These are phyloP conservation scores for Rattus norvegicus DNA, from an alignment of 2,113 vertebrate genomes.

Conservation along the genomic window GRCr8 NC_086021.1:81120501-81121000, in stretches of 20 bases:
- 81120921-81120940: neutral
- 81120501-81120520: neutral
- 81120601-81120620: neutral
- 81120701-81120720: neutral
- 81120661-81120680: neutral
- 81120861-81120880: neutral
- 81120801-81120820: neutral
- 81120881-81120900: neutral
- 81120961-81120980: neutral
- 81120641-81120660: too few relatives aligned
- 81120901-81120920: neutral
- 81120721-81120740: neutral
- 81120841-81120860: neutral
- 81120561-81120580: neutral
- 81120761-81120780: too few relatives aligned
- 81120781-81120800: too few relatives aligned
- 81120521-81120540: neutral
- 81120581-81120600: neutral
- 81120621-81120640: neutral
- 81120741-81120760: neutral
- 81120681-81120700: neutral
- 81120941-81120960: neutral
- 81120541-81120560: neutral
- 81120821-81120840: neutral
- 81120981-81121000: neutral